Evolutionary conservation across 2,888 invertebrate genomes (phyloP).

Genomic region (Notodonta ziczac): DNA sequence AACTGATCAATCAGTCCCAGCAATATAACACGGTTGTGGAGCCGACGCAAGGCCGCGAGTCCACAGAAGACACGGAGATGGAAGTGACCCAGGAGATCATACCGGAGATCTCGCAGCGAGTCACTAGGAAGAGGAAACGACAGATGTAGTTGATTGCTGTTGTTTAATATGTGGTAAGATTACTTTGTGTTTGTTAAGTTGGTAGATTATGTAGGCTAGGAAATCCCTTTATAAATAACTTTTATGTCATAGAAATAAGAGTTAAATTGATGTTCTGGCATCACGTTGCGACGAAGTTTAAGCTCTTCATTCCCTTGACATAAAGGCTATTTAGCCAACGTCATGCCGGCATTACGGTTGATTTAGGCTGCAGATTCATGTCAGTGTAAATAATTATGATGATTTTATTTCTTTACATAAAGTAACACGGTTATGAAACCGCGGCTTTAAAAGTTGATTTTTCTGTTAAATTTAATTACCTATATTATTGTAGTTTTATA

Average conservation of each 20-base stretch:
- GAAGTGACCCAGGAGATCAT: constrained; percentile 51
- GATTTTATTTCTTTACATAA: too few species aligned
- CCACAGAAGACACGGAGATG: constrained; percentile 37
- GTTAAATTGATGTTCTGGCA: too few species aligned
- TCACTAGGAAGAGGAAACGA: constrained; percentile 63
- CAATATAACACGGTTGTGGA: constrained; percentile 23
- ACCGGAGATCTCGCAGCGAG: constrained; percentile 61
- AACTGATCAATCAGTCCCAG: constrained; percentile 24
- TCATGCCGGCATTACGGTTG: too few species aligned
- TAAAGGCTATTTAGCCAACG: too few species aligned
- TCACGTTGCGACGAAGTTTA: too few species aligned
- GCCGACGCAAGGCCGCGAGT: constrained; percentile 15
- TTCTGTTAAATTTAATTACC: background rate
- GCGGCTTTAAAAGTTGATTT: background rate
- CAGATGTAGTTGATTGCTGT: constrained; percentile 27
- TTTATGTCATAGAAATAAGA: too few species aligned
- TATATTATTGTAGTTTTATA: background rate
- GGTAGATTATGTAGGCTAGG: background rate
- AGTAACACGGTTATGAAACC: background rate
- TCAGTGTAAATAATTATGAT: background rate
- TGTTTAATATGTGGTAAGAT: constrained; percentile 21
- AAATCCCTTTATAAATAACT: too few species aligned
- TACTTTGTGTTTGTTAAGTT: constrained; percentile 11
- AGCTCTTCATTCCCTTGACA: too few species aligned
- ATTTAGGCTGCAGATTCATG: background rate